Conservation (phyloP, 2,888 invertebrate genomes). For the Crossocerus cetratus region DNA sequence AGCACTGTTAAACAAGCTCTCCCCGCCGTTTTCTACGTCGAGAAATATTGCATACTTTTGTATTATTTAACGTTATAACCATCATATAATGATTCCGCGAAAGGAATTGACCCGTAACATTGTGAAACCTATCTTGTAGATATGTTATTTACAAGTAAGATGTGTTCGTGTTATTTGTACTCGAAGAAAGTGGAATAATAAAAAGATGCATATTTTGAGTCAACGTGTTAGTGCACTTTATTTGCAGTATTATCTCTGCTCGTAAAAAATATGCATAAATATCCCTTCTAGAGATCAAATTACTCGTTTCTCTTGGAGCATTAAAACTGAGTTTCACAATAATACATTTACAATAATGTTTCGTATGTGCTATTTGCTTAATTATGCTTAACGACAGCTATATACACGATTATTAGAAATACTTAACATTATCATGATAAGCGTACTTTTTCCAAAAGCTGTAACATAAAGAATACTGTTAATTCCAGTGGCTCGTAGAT, state of each 20-base stretch:
- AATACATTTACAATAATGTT: constrained; percentile 39
- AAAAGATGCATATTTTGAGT: constrained; percentile 65
- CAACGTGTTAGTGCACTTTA: constrained; percentile 52
- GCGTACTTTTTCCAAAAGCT: constrained; percentile 46
- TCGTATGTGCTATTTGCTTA: constrained; percentile 22
- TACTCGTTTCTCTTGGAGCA: constrained; percentile 27
- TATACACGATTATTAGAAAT: constrained; percentile 49
- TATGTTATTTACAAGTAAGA: too few relatives aligned
- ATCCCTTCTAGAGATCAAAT: too few relatives aligned
- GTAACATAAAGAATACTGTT: constrained; percentile 26
- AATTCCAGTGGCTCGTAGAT: constrained; percentile 8
- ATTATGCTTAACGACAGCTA: constrained; percentile 39
- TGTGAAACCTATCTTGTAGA: constrained; percentile 2
- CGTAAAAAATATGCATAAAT: background rate
- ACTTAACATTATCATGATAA: constrained; percentile 34
- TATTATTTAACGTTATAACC: constrained; percentile 43
- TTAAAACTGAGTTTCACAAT: constrained; percentile 31
- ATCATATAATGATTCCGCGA: constrained; percentile 37
- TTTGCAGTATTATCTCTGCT: constrained; percentile 25
- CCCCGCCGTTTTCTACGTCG: constrained; percentile 37
- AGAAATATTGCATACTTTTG: constrained; percentile 46
- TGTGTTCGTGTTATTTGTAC: constrained; percentile 62
- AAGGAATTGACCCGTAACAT: constrained; percentile 39
- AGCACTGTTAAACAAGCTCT: constrained; percentile 9
- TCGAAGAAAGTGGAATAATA: constrained; percentile 63